Evolutionary conservation across 2,797 vertebrate species (phyloP).

Genomic region (Monodelphis domestica): DNA sequence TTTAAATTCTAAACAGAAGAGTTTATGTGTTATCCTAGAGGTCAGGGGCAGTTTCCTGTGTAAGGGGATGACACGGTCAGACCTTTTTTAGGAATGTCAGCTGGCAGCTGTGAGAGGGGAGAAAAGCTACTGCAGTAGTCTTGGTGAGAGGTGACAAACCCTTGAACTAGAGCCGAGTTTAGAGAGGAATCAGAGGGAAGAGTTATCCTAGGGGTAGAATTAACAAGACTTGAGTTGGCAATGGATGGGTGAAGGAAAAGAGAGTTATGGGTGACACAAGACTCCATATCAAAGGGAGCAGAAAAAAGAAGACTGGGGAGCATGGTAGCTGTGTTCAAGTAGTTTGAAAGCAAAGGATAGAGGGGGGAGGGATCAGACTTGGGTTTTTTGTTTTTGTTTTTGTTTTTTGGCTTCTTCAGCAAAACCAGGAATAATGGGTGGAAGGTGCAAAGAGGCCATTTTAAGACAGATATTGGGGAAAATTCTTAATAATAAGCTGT

Average conservation of each 20-base stretch:
- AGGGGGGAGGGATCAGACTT: background rate
- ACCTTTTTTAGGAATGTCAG: background rate
- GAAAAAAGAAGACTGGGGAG: background rate
- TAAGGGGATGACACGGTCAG: background rate
- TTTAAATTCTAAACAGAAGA: background rate
- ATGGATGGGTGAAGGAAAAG: background rate
- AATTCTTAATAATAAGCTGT: background rate
- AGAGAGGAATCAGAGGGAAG: background rate
- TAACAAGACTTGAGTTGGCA: too few species aligned
- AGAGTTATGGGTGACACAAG: background rate
- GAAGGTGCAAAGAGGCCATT: background rate
- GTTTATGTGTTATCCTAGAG: background rate
- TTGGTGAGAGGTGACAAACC: background rate
- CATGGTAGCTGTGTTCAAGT: background rate
- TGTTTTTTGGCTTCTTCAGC: background rate
- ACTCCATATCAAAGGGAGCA: background rate
- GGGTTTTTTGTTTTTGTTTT: too few species aligned
- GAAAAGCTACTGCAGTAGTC: background rate
- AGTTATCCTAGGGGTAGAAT: too few species aligned
- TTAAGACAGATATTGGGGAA: background rate
- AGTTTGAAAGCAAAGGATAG: background rate
- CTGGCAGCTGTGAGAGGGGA: background rate
- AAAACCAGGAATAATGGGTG: background rate
- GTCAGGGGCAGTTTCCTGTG: background rate
- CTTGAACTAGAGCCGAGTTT: too few species aligned